Evolutionary conservation across 1,140 invertebrate genomes (phyloP).

Genomic region (Penaeus chinensis): DNA sequence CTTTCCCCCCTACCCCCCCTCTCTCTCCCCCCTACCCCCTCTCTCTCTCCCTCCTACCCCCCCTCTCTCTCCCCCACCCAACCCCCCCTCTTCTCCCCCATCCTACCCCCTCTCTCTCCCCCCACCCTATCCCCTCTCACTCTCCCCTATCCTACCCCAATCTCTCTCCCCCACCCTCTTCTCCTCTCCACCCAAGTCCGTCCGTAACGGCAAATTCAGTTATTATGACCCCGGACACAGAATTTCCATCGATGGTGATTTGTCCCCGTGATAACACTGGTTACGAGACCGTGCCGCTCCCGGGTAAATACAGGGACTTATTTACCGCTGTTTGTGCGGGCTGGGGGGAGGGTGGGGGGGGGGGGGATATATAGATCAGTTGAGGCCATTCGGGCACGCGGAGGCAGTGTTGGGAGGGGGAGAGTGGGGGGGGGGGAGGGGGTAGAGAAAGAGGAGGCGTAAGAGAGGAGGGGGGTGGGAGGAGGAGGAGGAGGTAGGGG

Average conservation of each 20-base stretch:
- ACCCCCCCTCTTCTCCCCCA: no score
- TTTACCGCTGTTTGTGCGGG: neutral
- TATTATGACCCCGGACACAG: constrained; percentile 8
- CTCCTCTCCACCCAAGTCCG: neutral
- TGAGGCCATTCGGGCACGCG: no score
- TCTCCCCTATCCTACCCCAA: neutral
- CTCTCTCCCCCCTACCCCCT: neutral
- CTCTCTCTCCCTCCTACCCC: neutral
- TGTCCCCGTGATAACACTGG: constrained; percentile 14
- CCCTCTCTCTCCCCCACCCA: neutral
- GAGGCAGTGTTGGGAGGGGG: neutral
- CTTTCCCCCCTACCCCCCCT: no score
- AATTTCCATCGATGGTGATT: constrained; percentile 37
- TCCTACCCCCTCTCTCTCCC: neutral
- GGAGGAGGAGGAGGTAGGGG: neutral
- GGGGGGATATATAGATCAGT: neutral
- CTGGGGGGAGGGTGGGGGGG: neutral
- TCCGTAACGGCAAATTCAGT: neutral
- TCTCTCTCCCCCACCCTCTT: neutral
- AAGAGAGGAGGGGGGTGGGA: neutral
- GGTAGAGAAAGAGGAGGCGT: neutral
- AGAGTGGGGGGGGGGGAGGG: neutral
- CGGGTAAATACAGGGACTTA: no score
- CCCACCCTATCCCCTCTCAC: neutral
- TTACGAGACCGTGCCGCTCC: no score